Conservation (phyloP, 2,888 invertebrate genomes). For the Ctenicera cuprea region DNA sequence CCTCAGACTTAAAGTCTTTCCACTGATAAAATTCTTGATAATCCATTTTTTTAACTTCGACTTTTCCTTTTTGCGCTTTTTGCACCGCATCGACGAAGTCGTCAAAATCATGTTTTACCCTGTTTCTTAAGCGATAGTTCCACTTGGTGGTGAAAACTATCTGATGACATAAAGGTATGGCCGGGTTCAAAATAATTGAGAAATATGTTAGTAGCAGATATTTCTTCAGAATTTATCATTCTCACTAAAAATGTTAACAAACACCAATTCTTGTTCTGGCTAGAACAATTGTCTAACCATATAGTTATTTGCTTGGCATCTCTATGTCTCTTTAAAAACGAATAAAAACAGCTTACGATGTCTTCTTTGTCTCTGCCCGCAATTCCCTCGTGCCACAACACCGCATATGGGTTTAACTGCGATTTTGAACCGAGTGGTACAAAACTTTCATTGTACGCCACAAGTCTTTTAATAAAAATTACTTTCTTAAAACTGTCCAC, state of each 20-base stretch:
- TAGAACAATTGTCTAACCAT: constrained; percentile 16
- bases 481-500: constrained; percentile 39
- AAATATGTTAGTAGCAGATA: constrained; percentile 40
- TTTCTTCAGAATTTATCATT: not conserved
- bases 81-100: constrained; percentile 48
- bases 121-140: constrained; percentile 37
- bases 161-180: constrained; percentile 6
- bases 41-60: constrained; percentile 41
- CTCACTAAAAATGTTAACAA: not conserved
- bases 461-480: constrained; percentile 31
- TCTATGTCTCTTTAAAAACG: constrained; percentile 24
- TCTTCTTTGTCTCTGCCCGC: too few species aligned
- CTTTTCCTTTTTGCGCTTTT: constrained; percentile 28
- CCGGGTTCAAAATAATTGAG: constrained; percentile 30
- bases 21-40: constrained; percentile 39
- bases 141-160: not conserved
- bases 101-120: constrained; percentile 46
- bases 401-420: constrained; percentile 17
- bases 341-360: constrained; percentile 5
- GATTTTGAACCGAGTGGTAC: constrained; percentile 25
- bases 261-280: not conserved
- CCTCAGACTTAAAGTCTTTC: too few species aligned
- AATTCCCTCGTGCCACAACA: constrained; percentile 20
- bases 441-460: constrained; percentile 38
- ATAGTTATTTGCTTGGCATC: constrained; percentile 40